These are phyloP conservation scores for Eunapius fragilis DNA, from an alignment of 37 sponge, comb jelly and placozoan species.

Conservation along the genomic window DNA sequence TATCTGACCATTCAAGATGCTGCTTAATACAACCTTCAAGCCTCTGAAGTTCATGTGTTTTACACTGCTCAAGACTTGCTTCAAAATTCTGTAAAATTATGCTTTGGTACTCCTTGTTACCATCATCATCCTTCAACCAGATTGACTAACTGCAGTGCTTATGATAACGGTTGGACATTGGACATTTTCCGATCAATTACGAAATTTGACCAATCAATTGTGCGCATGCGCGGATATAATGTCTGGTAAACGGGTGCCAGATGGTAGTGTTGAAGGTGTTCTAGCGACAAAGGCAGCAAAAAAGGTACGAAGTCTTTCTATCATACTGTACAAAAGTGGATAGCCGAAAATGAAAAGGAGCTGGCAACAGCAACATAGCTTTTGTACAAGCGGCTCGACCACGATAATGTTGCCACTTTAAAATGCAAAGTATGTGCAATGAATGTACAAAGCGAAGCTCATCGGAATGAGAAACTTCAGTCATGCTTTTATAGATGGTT, in stretches of 20 bases:
- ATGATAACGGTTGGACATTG: background rate
- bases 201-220: background rate
- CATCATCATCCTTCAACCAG: too few relatives aligned
- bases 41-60: too few relatives aligned
- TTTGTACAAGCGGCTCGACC: background rate
- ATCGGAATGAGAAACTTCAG: constrained; percentile 14
- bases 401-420: background rate
- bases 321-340: background rate
- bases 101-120: too few relatives aligned
- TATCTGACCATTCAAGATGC: too few relatives aligned
- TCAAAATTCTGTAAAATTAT: too few relatives aligned
- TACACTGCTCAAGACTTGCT: too few relatives aligned
- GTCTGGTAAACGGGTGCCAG: background rate
- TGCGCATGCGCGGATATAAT: background rate
- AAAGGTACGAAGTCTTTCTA: background rate
- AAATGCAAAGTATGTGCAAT: background rate
- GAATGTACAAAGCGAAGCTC: too few relatives aligned
- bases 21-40: too few relatives aligned
- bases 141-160: too few relatives aligned
- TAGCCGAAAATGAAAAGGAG: background rate
- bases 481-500: constrained; percentile 20
- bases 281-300: too few relatives aligned
- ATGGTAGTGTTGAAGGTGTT: background rate
- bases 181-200: background rate
- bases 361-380: background rate